phyloP scores from a whole-genome alignment of 2,888 invertebrate species.

The Drosophila greeni region DNA sequence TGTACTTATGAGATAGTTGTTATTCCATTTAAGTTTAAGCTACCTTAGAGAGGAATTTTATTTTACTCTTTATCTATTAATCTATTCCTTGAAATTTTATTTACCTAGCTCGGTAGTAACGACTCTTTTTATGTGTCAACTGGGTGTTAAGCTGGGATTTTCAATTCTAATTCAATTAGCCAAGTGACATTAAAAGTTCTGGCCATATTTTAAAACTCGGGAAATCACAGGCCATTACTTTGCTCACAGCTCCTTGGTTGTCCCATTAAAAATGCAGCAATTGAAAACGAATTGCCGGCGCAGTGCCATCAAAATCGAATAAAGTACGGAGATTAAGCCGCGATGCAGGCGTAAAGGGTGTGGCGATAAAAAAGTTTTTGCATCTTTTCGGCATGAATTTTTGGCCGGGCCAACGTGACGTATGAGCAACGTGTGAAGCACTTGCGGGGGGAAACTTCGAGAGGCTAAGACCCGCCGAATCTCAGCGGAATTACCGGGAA shows the following conservation, averaged over 20 bases:
- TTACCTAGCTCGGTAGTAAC: not conserved
- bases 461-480: slow-evolving; percentile 6
- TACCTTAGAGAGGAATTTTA: not conserved
- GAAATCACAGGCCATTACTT: slow-evolving; percentile 16
- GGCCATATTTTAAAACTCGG: slow-evolving; percentile 14
- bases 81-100: not conserved
- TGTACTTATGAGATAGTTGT: not conserved
- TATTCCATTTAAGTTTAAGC: not conserved
- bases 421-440: slow-evolving; percentile 39
- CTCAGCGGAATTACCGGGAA: slow-evolving; percentile 17
- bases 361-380: slow-evolving; percentile 32
- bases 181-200: slow-evolving; percentile 3
- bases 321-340: slow-evolving; percentile 62
- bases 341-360: slow-evolving; percentile 13
- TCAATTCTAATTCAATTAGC: slow-evolving; percentile 10
- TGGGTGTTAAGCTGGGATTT: not conserved
- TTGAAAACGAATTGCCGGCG: slow-evolving; percentile 65
- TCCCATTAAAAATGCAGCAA: slow-evolving; percentile 70
- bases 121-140: not conserved
- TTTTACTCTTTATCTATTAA: not conserved
- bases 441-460: slow-evolving; percentile 3
- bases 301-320: slow-evolving; percentile 64
- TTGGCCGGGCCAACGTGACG: slow-evolving; percentile 34
- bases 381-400: slow-evolving; percentile 2
- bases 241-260: slow-evolving; percentile 1